Evolutionary conservation across 2,797 vertebrate genomes (phyloP).

Genomic region (Melanotaenia pygmaea): DNA sequence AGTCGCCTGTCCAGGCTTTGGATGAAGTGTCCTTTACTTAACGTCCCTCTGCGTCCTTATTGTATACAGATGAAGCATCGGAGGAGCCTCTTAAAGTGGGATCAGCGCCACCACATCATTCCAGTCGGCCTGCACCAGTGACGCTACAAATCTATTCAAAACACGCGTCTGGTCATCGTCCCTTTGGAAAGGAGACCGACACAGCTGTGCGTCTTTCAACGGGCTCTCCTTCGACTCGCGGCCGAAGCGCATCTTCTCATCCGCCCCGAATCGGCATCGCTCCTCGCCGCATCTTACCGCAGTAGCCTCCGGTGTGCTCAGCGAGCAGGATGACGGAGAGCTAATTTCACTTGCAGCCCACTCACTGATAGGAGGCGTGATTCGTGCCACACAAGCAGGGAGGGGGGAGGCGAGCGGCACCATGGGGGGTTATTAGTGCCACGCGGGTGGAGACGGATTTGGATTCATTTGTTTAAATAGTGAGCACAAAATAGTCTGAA

Average conservation of each 20-base stretch:
- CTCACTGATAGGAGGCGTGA: conserved; percentile 60
- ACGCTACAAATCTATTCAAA: conserved; percentile 18
- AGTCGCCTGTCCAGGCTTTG: background rate
- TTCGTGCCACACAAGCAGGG: conserved; percentile 45
- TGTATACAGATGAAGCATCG: conserved; percentile 52
- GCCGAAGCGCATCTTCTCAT: conserved; percentile 62
- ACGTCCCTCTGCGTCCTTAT: conserved; percentile 23
- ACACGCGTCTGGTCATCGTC: conserved; percentile 2
- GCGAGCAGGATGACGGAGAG: conserved; percentile 70
- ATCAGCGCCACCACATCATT: conserved; percentile 53
- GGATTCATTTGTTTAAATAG: too few species aligned
- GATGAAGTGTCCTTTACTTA: conserved; percentile 7
- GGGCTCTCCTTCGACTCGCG: conserved; percentile 17
- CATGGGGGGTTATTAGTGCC: conserved; percentile 52
- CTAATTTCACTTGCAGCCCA: conserved; percentile 73
- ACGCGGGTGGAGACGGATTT: background rate
- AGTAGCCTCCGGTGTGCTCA: conserved; percentile 69
- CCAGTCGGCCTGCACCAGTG: conserved; percentile 60
- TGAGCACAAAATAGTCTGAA: background rate
- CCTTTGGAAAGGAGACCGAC: conserved; percentile 12
- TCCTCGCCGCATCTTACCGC: conserved; percentile 77
- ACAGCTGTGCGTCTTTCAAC: background rate
- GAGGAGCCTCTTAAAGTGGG: conserved; percentile 58
- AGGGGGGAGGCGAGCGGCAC: conserved; percentile 31
- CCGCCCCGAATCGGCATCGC: conserved; percentile 39